Evolutionary conservation across 2,113 vertebrate genomes (phyloP).

Genomic region (Leucoraja erinaceus): DNA sequence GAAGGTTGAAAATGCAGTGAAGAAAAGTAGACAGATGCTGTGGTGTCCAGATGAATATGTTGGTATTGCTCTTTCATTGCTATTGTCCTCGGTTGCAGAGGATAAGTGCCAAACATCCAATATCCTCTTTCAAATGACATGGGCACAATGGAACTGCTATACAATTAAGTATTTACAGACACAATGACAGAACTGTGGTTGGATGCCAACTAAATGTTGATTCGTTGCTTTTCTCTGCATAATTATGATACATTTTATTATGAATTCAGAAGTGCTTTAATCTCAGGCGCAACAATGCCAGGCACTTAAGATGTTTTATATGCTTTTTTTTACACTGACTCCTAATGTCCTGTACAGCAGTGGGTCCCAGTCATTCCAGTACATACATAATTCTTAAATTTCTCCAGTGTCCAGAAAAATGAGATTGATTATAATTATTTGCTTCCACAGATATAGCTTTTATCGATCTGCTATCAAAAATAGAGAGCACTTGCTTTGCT

Average conservation of each 20-base stretch:
- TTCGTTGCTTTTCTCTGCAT: background rate
- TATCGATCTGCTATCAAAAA: background rate
- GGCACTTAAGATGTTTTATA: background rate
- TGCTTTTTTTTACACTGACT: background rate
- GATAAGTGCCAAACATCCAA: background rate
- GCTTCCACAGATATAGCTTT: background rate
- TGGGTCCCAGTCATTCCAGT: background rate
- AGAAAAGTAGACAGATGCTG: background rate
- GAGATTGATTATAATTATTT: background rate
- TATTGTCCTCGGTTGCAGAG: background rate
- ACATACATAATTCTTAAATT: background rate
- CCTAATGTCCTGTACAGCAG: background rate
- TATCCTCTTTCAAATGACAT: background rate
- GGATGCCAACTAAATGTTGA: background rate
- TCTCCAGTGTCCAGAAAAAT: background rate
- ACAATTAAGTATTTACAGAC: background rate
- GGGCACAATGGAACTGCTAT: background rate
- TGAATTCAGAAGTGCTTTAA: conserved; percentile 2
- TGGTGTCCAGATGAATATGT: background rate
- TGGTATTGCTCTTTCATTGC: background rate
- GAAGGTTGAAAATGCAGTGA: background rate
- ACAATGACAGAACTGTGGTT: background rate
- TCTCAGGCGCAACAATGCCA: background rate
- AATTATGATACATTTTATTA: background rate
- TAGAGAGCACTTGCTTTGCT: background rate